Evolutionary conservation across 2,888 invertebrate genomes (phyloP), one percentile per base, ranked within the genome.

Genomic region (Perdita meconis): DNA sequence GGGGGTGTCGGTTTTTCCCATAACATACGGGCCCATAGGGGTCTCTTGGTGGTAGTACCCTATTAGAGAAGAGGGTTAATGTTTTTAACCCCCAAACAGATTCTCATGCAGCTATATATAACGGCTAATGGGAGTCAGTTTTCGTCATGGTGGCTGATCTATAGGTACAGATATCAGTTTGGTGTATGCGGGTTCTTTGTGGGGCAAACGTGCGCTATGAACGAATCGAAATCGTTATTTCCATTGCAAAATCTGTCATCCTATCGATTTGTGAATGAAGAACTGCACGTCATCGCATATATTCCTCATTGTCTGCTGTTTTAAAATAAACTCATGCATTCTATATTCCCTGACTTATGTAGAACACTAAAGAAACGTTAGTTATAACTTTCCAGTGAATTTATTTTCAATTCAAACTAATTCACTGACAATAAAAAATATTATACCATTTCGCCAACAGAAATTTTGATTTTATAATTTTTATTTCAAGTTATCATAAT

Each of bases 61-160:
- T 60, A 71, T 70, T 73, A 59, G 63, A 38, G 44, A 66, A 44
- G 70, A 70, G 83, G 85, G 82, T 84, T 88, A 88, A 88, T 87
- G 88, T 88, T 87, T 86, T 84, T 84, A 84, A 85, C 85, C 87
- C n/a, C 83, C 80, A 81, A 83, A 84, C 78, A 87, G 87, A 88
- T 90, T 90, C 90, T 87, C 89, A 89, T 85, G 86, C 63, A 66
- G 76, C 85, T 88, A 87, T 63, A 88, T 89, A 87, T 87, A 88
- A 81, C 76, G 75, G 63, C 80, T 81, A 82, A 85, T 88, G 78
- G 82, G 83, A 81, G 82, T 84, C 83, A 82, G 82, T 82, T 83
- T 81, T 78, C 82, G 80, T 81, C 71, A 86, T 82, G 84, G 73
- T 84, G 83, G 73, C 59, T 74, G 69, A 51, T 56, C 69, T 83